A percentile compares a stretch with the other conserved stretches of the same genome.
These are phyloP conservation scores for Fragum whitleyi DNA, from an alignment of 2,888 invertebrate genomes.

Conservation along the genomic window DNA sequence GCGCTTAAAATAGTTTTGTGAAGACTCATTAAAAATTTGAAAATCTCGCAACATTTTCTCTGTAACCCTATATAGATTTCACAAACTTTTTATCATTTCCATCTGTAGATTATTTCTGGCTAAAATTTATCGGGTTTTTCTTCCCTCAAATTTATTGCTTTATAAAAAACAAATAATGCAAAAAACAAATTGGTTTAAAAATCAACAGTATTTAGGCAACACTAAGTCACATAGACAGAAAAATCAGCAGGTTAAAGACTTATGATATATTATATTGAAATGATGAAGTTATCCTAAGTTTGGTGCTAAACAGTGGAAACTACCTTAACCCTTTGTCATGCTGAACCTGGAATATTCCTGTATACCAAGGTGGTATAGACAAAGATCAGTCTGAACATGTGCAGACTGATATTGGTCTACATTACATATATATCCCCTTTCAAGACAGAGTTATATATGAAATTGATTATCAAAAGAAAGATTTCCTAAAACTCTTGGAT, in stretches of 20 bases:
- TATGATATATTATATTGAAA: not conserved
- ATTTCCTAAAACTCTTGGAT: too few relatives aligned
- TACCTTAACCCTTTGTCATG: too few relatives aligned
- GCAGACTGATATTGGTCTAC: too few relatives aligned
- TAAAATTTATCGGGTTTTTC: conserved; percentile 9
- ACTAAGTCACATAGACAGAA: not conserved
- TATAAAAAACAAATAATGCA: conserved; percentile 7
- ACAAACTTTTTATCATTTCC: not conserved
- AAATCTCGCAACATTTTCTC: not conserved
- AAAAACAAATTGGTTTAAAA: not conserved
- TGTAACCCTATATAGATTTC: not conserved
- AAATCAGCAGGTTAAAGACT: conserved; percentile 3
- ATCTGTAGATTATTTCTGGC: not conserved
- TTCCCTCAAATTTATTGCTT: conserved; percentile 16
- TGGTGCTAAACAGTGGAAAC: too few relatives aligned
- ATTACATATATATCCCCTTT: too few relatives aligned
- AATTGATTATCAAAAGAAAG: too few relatives aligned
- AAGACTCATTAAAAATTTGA: too few relatives aligned
- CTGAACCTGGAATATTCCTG: too few relatives aligned
- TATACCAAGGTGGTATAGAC: too few relatives aligned
- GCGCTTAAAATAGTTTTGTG: too few relatives aligned
- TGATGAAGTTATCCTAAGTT: not conserved
- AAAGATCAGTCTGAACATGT: too few relatives aligned
- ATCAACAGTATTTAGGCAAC: conserved; percentile 25
- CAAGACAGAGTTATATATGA: too few relatives aligned